Evolutionary conservation across 2,888 invertebrate genomes (phyloP).

Genomic region (Meiosimyza platycephala): DNA sequence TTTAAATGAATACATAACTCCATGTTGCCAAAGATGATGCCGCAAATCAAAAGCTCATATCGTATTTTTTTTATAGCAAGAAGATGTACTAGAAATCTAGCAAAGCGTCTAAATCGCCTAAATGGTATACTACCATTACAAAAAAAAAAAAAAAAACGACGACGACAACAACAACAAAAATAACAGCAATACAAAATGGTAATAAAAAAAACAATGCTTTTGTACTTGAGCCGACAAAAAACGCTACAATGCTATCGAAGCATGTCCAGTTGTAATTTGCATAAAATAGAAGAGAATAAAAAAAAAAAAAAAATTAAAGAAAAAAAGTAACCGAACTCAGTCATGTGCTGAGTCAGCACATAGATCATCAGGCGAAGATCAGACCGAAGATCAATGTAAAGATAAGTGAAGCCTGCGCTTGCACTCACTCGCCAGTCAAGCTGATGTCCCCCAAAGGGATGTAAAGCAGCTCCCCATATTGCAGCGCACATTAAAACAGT

Average conservation of each 20-base stretch:
- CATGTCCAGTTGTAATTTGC: conserved; percentile 37
- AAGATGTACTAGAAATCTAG: conserved; percentile 10
- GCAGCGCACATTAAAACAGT: conserved; percentile 22
- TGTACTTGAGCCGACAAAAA: conserved; percentile 34
- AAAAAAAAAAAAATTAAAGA: background rate
- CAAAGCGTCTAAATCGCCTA: conserved; percentile 34
- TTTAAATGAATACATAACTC: no score
- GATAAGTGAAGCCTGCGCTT: conserved; percentile 24
- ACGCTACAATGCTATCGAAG: conserved; percentile 12
- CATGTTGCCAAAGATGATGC: conserved; percentile 1
- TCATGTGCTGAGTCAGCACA: background rate
- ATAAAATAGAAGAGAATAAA: conserved; percentile 33
- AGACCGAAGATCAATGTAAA: conserved; percentile 7
- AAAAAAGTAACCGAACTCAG: background rate
- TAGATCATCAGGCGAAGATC: conserved; percentile 10
- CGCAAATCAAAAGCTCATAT: conserved; percentile 35
- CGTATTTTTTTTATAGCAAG: conserved; percentile 18
- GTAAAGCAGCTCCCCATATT: conserved; percentile 39
- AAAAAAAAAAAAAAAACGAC: no score
- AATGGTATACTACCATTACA: conserved; percentile 26
- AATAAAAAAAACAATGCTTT: conserved; percentile 1
- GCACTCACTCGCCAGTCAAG: conserved; percentile 34
- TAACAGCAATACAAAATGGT: conserved; percentile 2
- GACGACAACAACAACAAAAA: conserved; percentile 11
- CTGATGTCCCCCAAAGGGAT: conserved; percentile 40